Evolutionary conservation across 2,113 vertebrate species (phyloP), one percentile per base, ranked within the genome.

Genomic region (Bufo bufo): DNA sequence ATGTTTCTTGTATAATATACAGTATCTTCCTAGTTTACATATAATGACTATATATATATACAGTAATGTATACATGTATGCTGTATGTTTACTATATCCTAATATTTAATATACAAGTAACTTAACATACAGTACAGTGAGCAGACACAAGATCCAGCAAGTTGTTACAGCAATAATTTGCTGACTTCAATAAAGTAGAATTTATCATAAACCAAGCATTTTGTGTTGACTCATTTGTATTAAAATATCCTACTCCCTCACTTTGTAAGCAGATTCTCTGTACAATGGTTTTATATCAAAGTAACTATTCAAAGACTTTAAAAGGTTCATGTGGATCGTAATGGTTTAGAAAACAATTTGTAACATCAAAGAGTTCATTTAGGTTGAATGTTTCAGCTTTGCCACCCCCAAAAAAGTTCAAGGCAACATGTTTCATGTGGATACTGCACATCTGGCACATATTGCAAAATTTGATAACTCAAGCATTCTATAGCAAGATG

Each of bases 301-400:
- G 47, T 77, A 84, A 43, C 45, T 77, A 84, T 78, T 84, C 72
- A 82, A 77, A 69, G 49, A 52, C 87, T 89, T 89, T 52, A 89
- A 89, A 33, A 84, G 81, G 3, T 66, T 77, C 16, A 43, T 3
- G 19, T 71, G 81, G 58, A 88, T 77, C 17, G n/a, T 84, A 78
- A 78, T 58, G 81, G 71, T 83, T 89, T 89, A 56, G 61, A 84
- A 84, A 89, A 89, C 82, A 89, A 89, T 89, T 89, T 84, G 72
- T 77, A 78, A 56, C 87, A 77, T 89, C 87, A 89, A 89, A 89
- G 72, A 63, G 43, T 47, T 84, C 59, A 84, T 89, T 83, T 49
- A 50, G 80, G 87, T 84, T 77, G 58, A 84, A 88, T 84, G 87
- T 88, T 66, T 19, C 84, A 33, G 87, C 71, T 84, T 61, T 84